Evolutionary conservation across 2,888 invertebrate genomes (phyloP), one percentile per base, ranked within the genome.

Genomic region (Sphecodes monilicornis): DNA sequence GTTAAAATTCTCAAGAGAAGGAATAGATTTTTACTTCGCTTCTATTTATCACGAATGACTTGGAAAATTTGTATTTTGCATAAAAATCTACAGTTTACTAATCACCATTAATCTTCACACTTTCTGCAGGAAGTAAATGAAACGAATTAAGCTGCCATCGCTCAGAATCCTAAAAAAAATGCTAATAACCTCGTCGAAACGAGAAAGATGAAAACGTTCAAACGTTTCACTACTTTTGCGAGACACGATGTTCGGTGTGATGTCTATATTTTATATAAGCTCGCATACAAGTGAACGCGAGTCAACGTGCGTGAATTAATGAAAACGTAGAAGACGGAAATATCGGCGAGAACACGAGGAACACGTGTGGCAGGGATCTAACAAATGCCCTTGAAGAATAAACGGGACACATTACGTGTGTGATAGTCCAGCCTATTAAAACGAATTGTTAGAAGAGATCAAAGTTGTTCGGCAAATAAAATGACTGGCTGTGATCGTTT

Each of bases 361-460:
- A 68, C 86, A 82, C 85, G 82, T 79, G 85, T 70, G 68, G 18
- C 74, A 39, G 71, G 71, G 76, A 76, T 75, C 78, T 79, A 85
- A 86, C 78, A 75, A 78, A 78, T 74, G 86, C 68, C 85, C 85
- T 86, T 86, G 86, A 73, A 18, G 70, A 81, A 71, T 76, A 46
- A 79, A 85, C 85, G 76, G 72, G 77, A 85, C 41, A 80, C 66
- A 66, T 39, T 39, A 41, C 57, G 76, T 32, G 43, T 60, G 77
- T n/a, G 74, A 36, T 29, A 68, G 73, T 74, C 73, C 68, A 70
- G 76, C 73, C 81, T 73, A 78, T 81, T 85, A 79, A 86, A 85
- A 84, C 78, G 85, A 74, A 81, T 82, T 68, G 82, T 85, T 79
- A 76, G 73, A 29, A 76, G 73, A 85, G 85, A 81, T 86, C 84